Percentiles rank a stretch among this genome's conserved stretches.
These are phyloP conservation scores for Heliconius congener DNA, from an alignment of 1,140 invertebrate genomes.

Conservation along the genomic window DNA sequence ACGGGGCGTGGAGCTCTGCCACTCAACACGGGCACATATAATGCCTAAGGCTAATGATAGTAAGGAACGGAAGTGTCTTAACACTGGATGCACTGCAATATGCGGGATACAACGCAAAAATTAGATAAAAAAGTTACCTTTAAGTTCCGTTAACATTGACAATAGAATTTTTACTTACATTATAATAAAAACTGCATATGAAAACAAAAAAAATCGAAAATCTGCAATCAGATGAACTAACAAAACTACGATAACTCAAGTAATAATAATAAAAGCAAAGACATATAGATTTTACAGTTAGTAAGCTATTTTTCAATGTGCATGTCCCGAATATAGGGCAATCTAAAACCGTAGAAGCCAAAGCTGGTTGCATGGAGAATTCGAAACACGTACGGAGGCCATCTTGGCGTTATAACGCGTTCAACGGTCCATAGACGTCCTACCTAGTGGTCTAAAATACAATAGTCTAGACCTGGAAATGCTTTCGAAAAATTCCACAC, in stretches of 20 bases:
- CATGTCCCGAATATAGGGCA: constrained; percentile 45
- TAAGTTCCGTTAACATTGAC: too few relatives aligned
- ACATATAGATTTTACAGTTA: constrained; percentile 23
- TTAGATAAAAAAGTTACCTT: too few relatives aligned
- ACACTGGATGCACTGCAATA: too few relatives aligned
- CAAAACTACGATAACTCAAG: constrained; percentile 9
- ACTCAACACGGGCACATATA: too few relatives aligned
- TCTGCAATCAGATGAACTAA: background rate
- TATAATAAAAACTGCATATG: background rate
- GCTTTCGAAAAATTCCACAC: constrained; percentile 33
- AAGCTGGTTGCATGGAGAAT: constrained; percentile 41
- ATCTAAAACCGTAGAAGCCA: constrained; percentile 50
- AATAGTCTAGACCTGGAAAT: constrained; percentile 31
- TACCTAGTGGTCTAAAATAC: constrained; percentile 41
- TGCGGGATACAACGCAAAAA: too few relatives aligned
- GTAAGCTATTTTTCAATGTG: constrained; percentile 32
- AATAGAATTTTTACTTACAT: background rate
- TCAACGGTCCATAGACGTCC: constrained; percentile 44
- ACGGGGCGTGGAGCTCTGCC: too few relatives aligned
- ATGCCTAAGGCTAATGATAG: too few relatives aligned
- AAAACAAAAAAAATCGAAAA: background rate
- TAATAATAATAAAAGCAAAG: constrained; percentile 16
- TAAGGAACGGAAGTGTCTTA: too few relatives aligned
- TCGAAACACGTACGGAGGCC: constrained; percentile 49
- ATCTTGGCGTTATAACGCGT: constrained; percentile 49